phyloP scores from a whole-genome alignment of 2,888 invertebrate species.

The Dilophus febrilis region DNA sequence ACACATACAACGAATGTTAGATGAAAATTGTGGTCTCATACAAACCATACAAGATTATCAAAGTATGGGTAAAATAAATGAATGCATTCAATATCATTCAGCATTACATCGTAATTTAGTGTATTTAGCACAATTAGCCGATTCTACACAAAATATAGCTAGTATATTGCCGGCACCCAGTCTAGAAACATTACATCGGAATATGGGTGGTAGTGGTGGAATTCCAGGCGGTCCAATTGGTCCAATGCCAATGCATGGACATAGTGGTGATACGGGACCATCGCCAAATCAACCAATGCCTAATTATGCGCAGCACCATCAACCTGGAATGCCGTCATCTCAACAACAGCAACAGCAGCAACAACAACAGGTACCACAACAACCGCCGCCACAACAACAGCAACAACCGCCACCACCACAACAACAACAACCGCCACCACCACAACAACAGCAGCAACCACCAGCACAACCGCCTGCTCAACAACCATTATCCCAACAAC shows the following conservation, averaged over 20 bases:
- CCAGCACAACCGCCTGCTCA: conserved; percentile 34
- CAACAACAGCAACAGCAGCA: background rate
- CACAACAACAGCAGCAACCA: background rate
- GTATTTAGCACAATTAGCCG: conserved; percentile 91
- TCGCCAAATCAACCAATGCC: conserved; percentile 17
- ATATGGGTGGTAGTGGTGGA: no score
- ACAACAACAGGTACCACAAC: conserved; percentile 36
- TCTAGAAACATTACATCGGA: no score
- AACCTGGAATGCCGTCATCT: no score
- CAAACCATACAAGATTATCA: conserved; percentile 95
- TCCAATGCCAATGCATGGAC: conserved; percentile 26
- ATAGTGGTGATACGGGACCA: conserved; percentile 25
- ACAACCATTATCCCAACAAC: conserved; percentile 30
- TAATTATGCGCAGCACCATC: background rate
- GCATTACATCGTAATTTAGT: conserved; percentile 88
- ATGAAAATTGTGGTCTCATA: conserved; percentile 93
- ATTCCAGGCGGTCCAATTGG: conserved; percentile 17
- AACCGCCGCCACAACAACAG: conserved; percentile 27
- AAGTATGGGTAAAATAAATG: conserved; percentile 82
- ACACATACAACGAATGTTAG: conserved; percentile 88
- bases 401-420: background rate
- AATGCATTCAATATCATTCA: conserved; percentile 88
- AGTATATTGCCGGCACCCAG: conserved; percentile 63
- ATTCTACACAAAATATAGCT: conserved; percentile 85
- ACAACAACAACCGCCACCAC: background rate